A percentile compares a stretch with the other conserved stretches of the same genome.
These are phyloP conservation scores for Martes martes DNA, from an alignment of 2,113 vertebrate genomes.

Conservation along the genomic window DNA sequence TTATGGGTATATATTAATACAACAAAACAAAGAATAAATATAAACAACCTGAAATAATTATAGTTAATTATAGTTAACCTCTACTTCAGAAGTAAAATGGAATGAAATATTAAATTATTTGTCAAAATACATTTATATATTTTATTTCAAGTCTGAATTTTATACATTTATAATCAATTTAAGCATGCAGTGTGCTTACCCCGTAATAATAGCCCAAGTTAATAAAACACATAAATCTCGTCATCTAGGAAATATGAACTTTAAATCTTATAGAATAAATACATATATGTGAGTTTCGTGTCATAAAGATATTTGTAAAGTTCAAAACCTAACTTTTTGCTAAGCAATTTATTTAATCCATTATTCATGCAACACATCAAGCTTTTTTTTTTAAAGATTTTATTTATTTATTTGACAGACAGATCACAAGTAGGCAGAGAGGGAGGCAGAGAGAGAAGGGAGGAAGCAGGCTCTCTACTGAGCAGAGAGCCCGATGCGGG, in stretches of 20 bases:
- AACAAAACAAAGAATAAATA: background rate
- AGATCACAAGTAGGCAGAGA: no score
- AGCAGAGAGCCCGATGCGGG: no score
- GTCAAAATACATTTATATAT: background rate
- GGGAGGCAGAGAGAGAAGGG: no score
- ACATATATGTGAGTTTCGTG: background rate
- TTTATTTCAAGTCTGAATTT: background rate
- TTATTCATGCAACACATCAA: background rate
- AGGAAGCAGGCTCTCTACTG: no score
- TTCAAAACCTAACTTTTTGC: background rate
- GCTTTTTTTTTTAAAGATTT: background rate
- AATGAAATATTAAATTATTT: background rate
- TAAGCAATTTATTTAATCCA: background rate
- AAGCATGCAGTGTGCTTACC: background rate
- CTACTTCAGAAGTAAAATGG: background rate
- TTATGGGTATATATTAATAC: background rate
- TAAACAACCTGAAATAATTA: background rate
- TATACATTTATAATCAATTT: background rate
- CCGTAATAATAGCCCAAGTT: background rate
- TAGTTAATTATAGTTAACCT: background rate
- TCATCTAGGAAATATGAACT: background rate
- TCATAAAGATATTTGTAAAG: background rate
- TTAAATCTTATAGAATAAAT: background rate
- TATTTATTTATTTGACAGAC: no score
- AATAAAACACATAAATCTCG: background rate